phyloP scores from a whole-genome alignment of 2,113 vertebrate species.

The Callospermophilus lateralis region DNA sequence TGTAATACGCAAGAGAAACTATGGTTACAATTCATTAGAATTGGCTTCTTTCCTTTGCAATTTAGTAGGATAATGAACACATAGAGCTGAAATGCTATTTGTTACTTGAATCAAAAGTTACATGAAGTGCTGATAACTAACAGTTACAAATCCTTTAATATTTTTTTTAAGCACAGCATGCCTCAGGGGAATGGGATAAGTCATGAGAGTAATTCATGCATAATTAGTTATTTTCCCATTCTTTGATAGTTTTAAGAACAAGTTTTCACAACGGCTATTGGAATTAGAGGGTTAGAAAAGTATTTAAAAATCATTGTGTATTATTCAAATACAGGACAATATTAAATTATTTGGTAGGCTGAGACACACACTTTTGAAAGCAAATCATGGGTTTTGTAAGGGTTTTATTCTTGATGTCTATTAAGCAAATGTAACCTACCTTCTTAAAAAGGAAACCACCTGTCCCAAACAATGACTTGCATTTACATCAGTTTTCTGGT shows the following conservation, averaged over 20 bases:
- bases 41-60: slow-evolving; percentile 80
- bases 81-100: slow-evolving; percentile 70
- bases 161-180: slow-evolving; percentile 71
- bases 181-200: slow-evolving; percentile 69
- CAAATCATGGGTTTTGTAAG: not conserved
- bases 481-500: not conserved
- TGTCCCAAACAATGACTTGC: not conserved
- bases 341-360: not conserved
- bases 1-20: slow-evolving; percentile 79
- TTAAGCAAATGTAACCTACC: not conserved
- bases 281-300: not conserved
- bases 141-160: slow-evolving; percentile 72
- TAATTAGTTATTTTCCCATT: slow-evolving; percentile 76
- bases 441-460: not conserved
- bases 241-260: slow-evolving; percentile 65
- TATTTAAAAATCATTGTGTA: slow-evolving; percentile 9
- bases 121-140: slow-evolving; percentile 79
- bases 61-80: slow-evolving; percentile 78
- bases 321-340: slow-evolving; percentile 4
- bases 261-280: slow-evolving; percentile 33
- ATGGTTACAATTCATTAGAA: slow-evolving; percentile 84
- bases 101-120: slow-evolving; percentile 83
- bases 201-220: slow-evolving; percentile 63
- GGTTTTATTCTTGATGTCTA: not conserved
- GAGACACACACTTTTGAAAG: slow-evolving; percentile 22